Evolutionary conservation across 2,113 vertebrate species (phyloP).

Genomic region (Oriolus oriolus): DNA sequence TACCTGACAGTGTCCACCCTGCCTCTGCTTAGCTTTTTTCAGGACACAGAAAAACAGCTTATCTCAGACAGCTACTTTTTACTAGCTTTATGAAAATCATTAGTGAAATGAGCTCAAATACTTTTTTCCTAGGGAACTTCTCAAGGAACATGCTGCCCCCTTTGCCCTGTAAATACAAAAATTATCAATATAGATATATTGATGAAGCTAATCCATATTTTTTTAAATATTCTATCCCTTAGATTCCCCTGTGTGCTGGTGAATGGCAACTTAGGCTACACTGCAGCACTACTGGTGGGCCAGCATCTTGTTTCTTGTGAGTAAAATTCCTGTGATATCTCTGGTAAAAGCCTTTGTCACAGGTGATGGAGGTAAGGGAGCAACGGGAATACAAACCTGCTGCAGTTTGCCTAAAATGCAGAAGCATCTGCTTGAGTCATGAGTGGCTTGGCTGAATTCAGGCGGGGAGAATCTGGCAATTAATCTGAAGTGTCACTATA

Average conservation of each 20-base stretch:
- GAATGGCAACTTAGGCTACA: not conserved
- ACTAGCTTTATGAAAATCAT: not conserved
- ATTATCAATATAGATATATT: not conserved
- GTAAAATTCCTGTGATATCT: not conserved
- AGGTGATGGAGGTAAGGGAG: not conserved
- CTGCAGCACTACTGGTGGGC: not conserved
- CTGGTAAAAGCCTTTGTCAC: not conserved
- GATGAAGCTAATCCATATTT: not conserved
- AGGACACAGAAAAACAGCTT: not conserved
- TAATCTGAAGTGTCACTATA: constrained; percentile 35
- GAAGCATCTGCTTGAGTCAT: constrained; percentile 34
- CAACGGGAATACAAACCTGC: not conserved
- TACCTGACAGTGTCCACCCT: not conserved
- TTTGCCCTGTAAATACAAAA: not conserved
- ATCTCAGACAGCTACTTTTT: not conserved
- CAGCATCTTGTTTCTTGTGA: not conserved
- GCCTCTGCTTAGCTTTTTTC: not conserved
- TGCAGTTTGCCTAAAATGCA: not conserved
- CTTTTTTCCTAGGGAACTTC: not conserved
- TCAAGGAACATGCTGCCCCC: not conserved
- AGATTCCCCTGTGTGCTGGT: not conserved
- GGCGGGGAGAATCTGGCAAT: not conserved
- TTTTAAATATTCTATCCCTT: not conserved
- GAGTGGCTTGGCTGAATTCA: constrained; percentile 16
- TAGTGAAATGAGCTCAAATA: not conserved